These are phyloP conservation scores for Philaethria dido DNA, from an alignment of 2,888 invertebrate species.

Conservation along the genomic window DNA sequence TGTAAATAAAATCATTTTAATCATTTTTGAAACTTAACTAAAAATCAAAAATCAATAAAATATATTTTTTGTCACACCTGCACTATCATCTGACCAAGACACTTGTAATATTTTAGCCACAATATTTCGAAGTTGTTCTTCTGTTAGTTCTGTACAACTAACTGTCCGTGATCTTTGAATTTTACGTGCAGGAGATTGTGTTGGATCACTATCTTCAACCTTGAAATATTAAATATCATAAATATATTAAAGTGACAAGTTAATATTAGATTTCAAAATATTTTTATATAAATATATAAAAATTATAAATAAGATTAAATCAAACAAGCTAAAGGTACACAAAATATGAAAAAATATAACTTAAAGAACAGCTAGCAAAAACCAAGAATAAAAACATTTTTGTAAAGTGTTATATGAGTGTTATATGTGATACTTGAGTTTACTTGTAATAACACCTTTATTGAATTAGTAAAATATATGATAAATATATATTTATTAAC, in stretches of 20 bases:
- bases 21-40: neutral
- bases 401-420: too few species aligned
- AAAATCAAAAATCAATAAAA: neutral
- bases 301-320: too few species aligned
- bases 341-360: too few species aligned
- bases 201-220: constrained; percentile 81
- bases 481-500: neutral
- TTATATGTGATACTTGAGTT: too few species aligned
- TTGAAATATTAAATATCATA: constrained; percentile 48
- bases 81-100: constrained; percentile 86
- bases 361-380: too few species aligned
- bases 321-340: too few species aligned
- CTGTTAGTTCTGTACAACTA: constrained; percentile 84
- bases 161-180: constrained; percentile 73
- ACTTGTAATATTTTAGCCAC: constrained; percentile 88
- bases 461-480: too few species aligned
- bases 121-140: constrained; percentile 86
- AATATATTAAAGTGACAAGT: neutral
- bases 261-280: neutral
- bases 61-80: constrained; percentile 61
- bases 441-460: too few species aligned
- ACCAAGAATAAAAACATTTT: too few species aligned
- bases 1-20: constrained; percentile 21
- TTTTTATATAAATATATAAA: too few species aligned
- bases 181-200: constrained; percentile 73